These are phyloP conservation scores for Rutpela maculata DNA, from an alignment of 2,888 invertebrate species.

Conservation along the genomic window DNA sequence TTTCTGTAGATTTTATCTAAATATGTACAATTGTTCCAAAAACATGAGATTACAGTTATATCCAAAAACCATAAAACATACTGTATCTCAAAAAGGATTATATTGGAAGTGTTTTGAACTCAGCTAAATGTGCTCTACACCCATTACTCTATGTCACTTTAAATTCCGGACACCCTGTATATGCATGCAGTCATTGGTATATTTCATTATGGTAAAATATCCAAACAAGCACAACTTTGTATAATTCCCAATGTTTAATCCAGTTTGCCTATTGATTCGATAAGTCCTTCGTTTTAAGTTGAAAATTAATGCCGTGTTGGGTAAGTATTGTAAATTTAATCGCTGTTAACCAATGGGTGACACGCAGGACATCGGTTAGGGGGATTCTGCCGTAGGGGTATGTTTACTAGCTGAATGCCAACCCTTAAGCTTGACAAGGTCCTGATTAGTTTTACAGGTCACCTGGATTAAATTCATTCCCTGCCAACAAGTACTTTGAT, in stretches of 20 bases:
- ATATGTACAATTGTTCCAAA: too few relatives aligned
- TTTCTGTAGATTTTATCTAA: too few relatives aligned
- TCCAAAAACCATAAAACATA: too few relatives aligned
- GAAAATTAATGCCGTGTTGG: slow-evolving; percentile 22
- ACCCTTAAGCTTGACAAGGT: slow-evolving; percentile 39
- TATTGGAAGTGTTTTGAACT: too few relatives aligned
- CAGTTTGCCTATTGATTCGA: background rate
- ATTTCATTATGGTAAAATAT: background rate
- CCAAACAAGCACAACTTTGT: background rate
- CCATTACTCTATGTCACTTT: too few relatives aligned
- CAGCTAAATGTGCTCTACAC: too few relatives aligned
- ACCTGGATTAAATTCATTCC: slow-evolving; percentile 40
- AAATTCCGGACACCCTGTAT: too few relatives aligned
- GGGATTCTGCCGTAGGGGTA: slow-evolving; percentile 13
- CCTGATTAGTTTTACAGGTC: slow-evolving; percentile 42
- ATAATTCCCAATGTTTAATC: background rate
- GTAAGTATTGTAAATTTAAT: slow-evolving; percentile 17
- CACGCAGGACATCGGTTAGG: slow-evolving; percentile 33
- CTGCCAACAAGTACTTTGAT: slow-evolving; percentile 11
- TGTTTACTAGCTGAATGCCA: slow-evolving; percentile 40
- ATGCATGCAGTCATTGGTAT: background rate
- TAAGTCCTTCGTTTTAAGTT: background rate
- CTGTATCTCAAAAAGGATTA: too few relatives aligned
- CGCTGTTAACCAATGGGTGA: slow-evolving; percentile 21
- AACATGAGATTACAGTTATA: too few relatives aligned